A percentile compares a stretch with the other conserved stretches of the same genome.
Conservation (phyloP, 2,888 invertebrate genomes). For the Rhagonycha fulva region DNA sequence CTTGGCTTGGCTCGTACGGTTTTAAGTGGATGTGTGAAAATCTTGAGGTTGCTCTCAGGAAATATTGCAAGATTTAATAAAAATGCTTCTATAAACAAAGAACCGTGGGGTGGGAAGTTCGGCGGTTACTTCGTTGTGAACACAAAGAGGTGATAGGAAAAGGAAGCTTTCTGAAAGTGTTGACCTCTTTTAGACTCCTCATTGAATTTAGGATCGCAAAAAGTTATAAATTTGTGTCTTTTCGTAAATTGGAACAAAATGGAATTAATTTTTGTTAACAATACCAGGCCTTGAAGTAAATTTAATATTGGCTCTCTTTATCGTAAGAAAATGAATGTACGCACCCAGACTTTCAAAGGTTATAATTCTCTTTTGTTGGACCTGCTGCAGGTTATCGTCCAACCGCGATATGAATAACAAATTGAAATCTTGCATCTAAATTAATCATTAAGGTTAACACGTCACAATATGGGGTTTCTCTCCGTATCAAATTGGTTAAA, state of each 20-base stretch:
- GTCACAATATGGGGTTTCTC: not conserved
- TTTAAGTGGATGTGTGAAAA: not conserved
- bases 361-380: not conserved
- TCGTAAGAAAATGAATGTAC: too few relatives aligned
- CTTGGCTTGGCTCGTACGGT: not conserved
- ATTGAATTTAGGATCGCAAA: not conserved
- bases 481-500: not conserved
- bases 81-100: not conserved
- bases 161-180: not conserved
- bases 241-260: not conserved
- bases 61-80: not conserved
- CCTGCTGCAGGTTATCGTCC: not conserved
- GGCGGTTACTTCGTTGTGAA: not conserved
- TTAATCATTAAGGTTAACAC: not conserved
- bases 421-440: not conserved
- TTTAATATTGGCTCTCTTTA: not conserved
- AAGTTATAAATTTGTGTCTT: not conserved
- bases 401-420: not conserved
- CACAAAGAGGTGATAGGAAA: not conserved
- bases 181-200: not conserved
- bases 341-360: not conserved
- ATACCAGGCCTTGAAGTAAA: not conserved
- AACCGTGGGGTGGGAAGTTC: not conserved
- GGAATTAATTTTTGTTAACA: not conserved
- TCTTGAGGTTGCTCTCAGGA: not conserved